Evolutionary conservation across 2,888 invertebrate species (phyloP), one percentile per base, ranked within the genome.

Genomic region (Cantharis nigra): DNA sequence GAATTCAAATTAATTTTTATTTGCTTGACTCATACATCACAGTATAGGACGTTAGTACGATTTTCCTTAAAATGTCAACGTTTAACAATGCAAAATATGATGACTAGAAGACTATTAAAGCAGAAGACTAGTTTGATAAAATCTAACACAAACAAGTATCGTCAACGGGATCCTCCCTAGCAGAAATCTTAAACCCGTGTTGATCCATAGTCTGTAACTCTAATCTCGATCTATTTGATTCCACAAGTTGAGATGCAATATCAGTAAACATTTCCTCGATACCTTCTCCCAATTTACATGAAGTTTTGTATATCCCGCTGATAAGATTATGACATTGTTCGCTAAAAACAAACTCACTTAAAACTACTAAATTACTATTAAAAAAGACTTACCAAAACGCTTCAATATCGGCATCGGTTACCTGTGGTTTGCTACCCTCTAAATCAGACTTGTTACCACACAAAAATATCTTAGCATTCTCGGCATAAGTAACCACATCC

Each of bases 401-500:
- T 87, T 97, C 96, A 88, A 97, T 95, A 87, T 97, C 97, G 76
- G 93, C 91, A 86, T 97, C 96, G 14, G 94, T 94, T 9, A 97
- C 94, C 89, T 96, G 95, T 1, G 94, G 94, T 72, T 92, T 91
- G 20, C 90, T 88, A 11, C 92, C 92, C 84, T 94, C 94, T 72
- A 96, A 89, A 88, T 98, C 98, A 71, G 93, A 92, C 89, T 97
- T 97, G 87, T 97, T 98, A 70, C 97, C 97, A 89, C 98, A 97
- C 14, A 98, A 91, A 89, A 96, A 98, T 87, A 98, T 97, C 89
- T 97, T 97, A 5, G 97, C 97, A 89, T 96, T 97, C 88, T 98
- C 97, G 10, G 97, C 97, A 88, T 96, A 96, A 63, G 97, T 96
- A 3, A 97, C 97, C 85, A 97, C 96, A 86, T 98, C 98, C 72